Evolutionary conservation across 2,888 invertebrate genomes (phyloP).

Genomic region (Parnassius smintheus): DNA sequence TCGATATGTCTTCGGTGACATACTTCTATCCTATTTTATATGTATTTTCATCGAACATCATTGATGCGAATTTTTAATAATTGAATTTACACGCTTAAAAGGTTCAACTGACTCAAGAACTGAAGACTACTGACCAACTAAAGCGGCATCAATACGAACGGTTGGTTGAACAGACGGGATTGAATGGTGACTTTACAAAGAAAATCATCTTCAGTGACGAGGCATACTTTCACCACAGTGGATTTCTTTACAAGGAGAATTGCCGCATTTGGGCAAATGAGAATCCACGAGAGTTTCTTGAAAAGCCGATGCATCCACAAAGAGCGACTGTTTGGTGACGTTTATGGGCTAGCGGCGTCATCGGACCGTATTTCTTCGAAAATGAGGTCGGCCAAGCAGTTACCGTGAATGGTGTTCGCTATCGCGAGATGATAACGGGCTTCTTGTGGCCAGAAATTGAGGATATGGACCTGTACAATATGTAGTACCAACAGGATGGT

Average conservation of each 20-base stretch:
- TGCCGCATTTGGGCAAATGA: constrained; percentile 28
- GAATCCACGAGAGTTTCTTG: constrained; percentile 24
- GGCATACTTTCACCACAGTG: no score
- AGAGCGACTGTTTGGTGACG: constrained; percentile 26
- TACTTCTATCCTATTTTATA: no score
- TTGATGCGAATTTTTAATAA: no score
- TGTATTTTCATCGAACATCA: no score
- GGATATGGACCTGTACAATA: neutral
- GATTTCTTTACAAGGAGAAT: constrained; percentile 31
- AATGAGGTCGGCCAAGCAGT: constrained; percentile 30
- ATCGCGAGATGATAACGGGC: constrained; percentile 29
- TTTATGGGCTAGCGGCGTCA: constrained; percentile 24
- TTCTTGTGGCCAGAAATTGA: constrained; percentile 18
- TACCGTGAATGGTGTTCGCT: constrained; percentile 14
- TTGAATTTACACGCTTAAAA: no score
- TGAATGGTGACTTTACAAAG: no score
- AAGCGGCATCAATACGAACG: no score
- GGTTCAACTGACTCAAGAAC: no score
- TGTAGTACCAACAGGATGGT: neutral
- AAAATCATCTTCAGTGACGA: no score
- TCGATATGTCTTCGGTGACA: no score
- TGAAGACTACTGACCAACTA: no score
- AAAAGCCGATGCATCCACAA: constrained; percentile 29
- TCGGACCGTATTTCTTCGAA: constrained; percentile 25
- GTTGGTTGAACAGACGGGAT: no score